Evolutionary conservation across 2,888 invertebrate genomes (phyloP).

Genomic region (Pheosia gnoma): DNA sequence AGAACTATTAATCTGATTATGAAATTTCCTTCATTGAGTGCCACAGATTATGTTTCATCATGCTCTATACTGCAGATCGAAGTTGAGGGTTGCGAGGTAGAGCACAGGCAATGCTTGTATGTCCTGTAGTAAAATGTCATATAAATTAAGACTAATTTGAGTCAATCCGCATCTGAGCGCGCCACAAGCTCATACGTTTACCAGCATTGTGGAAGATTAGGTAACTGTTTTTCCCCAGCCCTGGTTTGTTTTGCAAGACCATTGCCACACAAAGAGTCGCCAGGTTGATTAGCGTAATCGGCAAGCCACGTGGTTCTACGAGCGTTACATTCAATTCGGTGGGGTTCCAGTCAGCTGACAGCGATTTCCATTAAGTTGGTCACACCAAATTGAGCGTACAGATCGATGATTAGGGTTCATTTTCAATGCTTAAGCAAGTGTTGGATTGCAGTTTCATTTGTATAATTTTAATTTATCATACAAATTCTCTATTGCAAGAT

Average conservation of each 20-base stretch:
- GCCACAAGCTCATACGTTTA: conserved; percentile 32
- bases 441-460: conserved; percentile 24
- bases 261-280: conserved; percentile 66
- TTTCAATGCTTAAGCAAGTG: conserved; percentile 46
- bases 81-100: too few relatives aligned
- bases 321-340: conserved; percentile 47
- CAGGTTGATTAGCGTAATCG: conserved; percentile 53
- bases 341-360: conserved; percentile 51
- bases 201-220: conserved; percentile 63
- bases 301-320: conserved; percentile 27
- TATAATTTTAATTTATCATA: too few relatives aligned
- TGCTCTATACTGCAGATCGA: too few relatives aligned
- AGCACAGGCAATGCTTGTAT: too few relatives aligned
- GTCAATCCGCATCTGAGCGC: conserved; percentile 8
- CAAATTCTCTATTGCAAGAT: too few relatives aligned
- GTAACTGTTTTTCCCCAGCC: conserved; percentile 71
- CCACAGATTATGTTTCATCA: too few relatives aligned
- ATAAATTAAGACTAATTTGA: conserved; percentile 5
- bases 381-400: conserved; percentile 47
- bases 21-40: too few relatives aligned
- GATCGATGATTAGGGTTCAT: conserved; percentile 50
- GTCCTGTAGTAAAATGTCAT: not conserved
- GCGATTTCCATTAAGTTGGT: conserved; percentile 31
- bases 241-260: conserved; percentile 66
- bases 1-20: too few relatives aligned